Conservation (phyloP, 1,140 invertebrate genomes). For the Pachyrhynchus sulphureomaculatus region DNA sequence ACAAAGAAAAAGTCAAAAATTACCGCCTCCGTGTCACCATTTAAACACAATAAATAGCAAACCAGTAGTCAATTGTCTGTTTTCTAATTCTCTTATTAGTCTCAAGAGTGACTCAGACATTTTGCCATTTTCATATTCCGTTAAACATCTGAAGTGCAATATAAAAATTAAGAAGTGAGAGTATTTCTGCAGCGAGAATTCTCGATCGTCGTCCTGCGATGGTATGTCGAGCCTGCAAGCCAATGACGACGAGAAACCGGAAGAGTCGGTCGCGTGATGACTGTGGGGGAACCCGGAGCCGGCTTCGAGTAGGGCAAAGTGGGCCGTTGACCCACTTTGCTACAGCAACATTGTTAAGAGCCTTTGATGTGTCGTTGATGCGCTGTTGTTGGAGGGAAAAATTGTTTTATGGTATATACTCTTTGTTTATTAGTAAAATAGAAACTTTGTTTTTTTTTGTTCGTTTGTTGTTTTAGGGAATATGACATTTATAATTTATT, state of each 20-base stretch:
- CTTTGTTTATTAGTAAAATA: too few relatives aligned
- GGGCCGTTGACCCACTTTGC: constrained; percentile 41
- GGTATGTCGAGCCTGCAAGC: constrained; percentile 8
- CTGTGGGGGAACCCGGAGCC: constrained; percentile 27
- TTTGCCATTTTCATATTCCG: constrained; percentile 24
- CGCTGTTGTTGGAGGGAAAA: neutral
- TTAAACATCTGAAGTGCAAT: constrained; percentile 7
- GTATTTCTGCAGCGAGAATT: constrained; percentile 21
- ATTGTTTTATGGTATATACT: too few relatives aligned
- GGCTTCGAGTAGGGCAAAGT: constrained; percentile 33
- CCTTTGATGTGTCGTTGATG: constrained; percentile 12
- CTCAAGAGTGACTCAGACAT: neutral
- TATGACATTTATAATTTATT: too few relatives aligned
- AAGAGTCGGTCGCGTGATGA: constrained; percentile 15
- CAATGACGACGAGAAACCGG: constrained; percentile 15
- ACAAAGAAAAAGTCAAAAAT: too few relatives aligned
- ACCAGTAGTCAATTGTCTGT: too few relatives aligned
- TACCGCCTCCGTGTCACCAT: too few relatives aligned
- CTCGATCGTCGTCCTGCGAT: constrained; percentile 6
- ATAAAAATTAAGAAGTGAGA: constrained; percentile 21
- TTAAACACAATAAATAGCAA: too few relatives aligned
- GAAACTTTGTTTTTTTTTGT: too few relatives aligned
- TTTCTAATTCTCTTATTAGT: neutral
- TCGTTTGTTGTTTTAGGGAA: too few relatives aligned
- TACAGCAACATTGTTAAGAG: constrained; percentile 21